A percentile compares a stretch with the other conserved stretches of the same genome.
phyloP scores from a whole-genome alignment of 2,888 invertebrate species.

The Tenthredo amoena region DNA sequence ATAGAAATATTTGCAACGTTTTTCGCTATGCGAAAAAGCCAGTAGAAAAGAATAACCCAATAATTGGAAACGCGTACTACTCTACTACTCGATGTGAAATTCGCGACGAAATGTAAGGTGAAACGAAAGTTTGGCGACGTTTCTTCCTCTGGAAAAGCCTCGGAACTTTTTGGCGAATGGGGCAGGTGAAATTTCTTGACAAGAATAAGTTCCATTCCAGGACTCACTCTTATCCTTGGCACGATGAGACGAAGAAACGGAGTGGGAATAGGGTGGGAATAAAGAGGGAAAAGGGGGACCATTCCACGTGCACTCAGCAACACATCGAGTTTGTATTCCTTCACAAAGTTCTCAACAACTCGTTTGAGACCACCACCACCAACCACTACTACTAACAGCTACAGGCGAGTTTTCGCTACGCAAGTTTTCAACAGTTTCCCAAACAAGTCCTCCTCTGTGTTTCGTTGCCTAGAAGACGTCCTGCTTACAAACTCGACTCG shows the following conservation, averaged over 20 bases:
- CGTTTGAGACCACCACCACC: constrained; percentile 68
- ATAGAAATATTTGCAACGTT: background rate
- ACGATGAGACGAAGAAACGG: constrained; percentile 42
- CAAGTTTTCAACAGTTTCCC: constrained; percentile 53
- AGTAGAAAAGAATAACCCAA: background rate
- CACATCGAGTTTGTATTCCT: constrained; percentile 69
- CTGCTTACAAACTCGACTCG: constrained; percentile 45
- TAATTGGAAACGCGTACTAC: constrained; percentile 26
- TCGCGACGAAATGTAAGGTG: constrained; percentile 30
- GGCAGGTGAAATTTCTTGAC: constrained; percentile 65
- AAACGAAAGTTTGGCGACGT: constrained; percentile 39
- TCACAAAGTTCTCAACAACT: constrained; percentile 70
- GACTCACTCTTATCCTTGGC: constrained; percentile 52
- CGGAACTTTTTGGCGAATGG: constrained; percentile 39
- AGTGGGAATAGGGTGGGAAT: constrained; percentile 36
- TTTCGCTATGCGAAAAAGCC: background rate
- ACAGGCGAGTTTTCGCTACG: constrained; percentile 47
- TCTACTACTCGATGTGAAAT: constrained; percentile 8
- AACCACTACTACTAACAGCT: constrained; percentile 38
- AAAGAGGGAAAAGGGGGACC: constrained; percentile 53
- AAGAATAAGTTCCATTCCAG: constrained; percentile 66
- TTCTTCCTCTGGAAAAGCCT: background rate
- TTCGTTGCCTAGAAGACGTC: constrained; percentile 52
- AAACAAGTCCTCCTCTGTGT: constrained; percentile 55
- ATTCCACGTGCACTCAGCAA: constrained; percentile 58